Evolutionary conservation across 2,797 vertebrate genomes (phyloP).

Genomic region (Coendou prehensilis): DNA sequence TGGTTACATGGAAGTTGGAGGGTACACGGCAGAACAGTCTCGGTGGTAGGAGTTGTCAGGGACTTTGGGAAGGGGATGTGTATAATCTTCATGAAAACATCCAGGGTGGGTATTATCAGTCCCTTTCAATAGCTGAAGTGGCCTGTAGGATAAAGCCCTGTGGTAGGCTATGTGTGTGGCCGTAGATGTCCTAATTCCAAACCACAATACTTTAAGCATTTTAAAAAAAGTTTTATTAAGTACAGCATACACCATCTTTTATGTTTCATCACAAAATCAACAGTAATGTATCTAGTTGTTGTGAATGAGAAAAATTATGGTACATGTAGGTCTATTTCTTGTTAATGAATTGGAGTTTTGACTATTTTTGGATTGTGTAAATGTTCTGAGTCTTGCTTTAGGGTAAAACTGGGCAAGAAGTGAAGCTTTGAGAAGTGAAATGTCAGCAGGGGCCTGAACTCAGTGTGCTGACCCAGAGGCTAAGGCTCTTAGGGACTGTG

Average conservation of each 20-base stretch:
- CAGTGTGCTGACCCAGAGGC: background rate
- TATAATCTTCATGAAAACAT: background rate
- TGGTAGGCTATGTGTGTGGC: background rate
- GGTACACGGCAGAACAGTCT: background rate
- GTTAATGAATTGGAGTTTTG: background rate
- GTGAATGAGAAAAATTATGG: conserved; percentile 16
- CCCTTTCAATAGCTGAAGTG: background rate
- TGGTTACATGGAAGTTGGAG: background rate
- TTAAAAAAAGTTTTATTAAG: conserved; percentile 22
- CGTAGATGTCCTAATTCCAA: background rate
- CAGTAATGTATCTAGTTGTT: background rate
- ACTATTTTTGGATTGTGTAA: background rate
- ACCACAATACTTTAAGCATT: background rate
- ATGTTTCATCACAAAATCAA: conserved; percentile 25
- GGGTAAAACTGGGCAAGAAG: background rate
- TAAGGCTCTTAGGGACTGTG: background rate
- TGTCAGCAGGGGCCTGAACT: conserved; percentile 7
- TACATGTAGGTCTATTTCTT: background rate
- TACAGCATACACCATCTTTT: background rate
- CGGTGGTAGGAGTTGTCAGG: background rate
- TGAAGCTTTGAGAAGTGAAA: conserved; percentile 16
- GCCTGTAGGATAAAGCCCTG: background rate
- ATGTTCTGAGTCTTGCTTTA: conserved; percentile 5
- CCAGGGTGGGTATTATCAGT: background rate
- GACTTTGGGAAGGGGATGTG: background rate